Conservation (phyloP, 1,140 invertebrate genomes). For the Papilio glaucus region DNA sequence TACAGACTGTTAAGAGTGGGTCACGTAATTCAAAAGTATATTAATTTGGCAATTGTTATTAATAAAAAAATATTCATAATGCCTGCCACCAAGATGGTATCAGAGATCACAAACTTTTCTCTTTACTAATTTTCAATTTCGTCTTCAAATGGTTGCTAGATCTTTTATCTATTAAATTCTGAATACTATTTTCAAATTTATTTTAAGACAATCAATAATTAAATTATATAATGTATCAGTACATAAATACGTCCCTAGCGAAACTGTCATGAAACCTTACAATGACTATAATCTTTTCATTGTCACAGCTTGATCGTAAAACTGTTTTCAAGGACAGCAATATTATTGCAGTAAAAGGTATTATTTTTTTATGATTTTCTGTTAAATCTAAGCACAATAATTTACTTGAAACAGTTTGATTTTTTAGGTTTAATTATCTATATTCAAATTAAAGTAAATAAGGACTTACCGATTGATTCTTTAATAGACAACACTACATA, state of each 20-base stretch:
- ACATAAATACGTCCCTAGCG: neutral
- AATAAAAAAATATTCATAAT: no score
- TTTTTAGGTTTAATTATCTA: neutral
- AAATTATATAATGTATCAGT: constrained; percentile 1
- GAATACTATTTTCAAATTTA: no score
- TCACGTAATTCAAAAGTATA: no score
- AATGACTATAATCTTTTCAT: constrained; percentile 23
- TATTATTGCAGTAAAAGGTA: neutral
- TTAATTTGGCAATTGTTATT: no score
- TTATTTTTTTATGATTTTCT: neutral
- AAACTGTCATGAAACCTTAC: constrained; percentile 22
- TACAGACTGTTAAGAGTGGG: no score
- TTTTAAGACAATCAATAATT: neutral
- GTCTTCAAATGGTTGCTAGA: no score
- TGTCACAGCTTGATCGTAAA: constrained; percentile 17
- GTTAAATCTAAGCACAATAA: neutral
- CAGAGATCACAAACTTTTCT: no score
- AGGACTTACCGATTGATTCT: constrained; percentile 47
- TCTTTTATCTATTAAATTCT: no score
- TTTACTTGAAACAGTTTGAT: neutral
- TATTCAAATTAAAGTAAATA: neutral
- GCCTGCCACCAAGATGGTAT: no score
- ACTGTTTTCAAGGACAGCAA: constrained; percentile 17
- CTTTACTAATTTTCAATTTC: no score
- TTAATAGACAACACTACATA: constrained; percentile 53